Conservation (phyloP, 2,113 vertebrate genomes). For the Eupsittula cactorum region DNA sequence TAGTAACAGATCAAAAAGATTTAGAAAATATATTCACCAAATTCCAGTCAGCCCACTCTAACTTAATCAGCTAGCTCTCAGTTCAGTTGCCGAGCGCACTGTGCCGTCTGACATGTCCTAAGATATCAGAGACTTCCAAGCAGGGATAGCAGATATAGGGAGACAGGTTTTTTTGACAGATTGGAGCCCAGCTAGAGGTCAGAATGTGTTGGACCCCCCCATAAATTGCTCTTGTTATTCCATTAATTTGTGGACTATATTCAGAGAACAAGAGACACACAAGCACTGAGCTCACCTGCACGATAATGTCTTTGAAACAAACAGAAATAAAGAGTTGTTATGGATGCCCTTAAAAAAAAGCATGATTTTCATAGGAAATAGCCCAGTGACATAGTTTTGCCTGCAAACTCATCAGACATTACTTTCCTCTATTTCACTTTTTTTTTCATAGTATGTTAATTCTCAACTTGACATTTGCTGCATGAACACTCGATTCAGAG, state of each 20-base stretch:
- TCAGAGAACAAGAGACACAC: background rate
- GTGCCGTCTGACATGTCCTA: background rate
- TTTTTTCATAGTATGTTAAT: conserved; percentile 62
- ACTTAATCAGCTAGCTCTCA: background rate
- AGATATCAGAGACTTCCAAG: background rate
- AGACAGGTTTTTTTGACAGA: background rate
- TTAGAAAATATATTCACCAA: background rate
- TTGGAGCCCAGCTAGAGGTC: background rate
- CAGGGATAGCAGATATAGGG: background rate
- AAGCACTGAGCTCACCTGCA: background rate
- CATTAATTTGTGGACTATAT: background rate
- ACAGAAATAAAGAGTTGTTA: background rate
- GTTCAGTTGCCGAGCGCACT: background rate
- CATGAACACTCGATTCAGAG: conserved; percentile 64
- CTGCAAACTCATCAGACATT: background rate
- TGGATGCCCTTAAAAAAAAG: background rate
- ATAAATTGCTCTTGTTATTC: background rate
- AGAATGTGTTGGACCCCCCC: background rate
- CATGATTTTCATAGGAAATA: background rate
- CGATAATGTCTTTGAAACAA: background rate
- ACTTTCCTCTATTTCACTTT: conserved; percentile 9
- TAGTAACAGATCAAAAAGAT: background rate
- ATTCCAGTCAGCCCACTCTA: background rate
- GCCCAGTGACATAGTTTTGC: background rate
- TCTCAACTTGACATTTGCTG: conserved; percentile 71